Percentiles rank a stretch among this genome's conserved stretches.
Conservation (phyloP, 2,888 invertebrate species). For the Ochropacha duplaris region DNA sequence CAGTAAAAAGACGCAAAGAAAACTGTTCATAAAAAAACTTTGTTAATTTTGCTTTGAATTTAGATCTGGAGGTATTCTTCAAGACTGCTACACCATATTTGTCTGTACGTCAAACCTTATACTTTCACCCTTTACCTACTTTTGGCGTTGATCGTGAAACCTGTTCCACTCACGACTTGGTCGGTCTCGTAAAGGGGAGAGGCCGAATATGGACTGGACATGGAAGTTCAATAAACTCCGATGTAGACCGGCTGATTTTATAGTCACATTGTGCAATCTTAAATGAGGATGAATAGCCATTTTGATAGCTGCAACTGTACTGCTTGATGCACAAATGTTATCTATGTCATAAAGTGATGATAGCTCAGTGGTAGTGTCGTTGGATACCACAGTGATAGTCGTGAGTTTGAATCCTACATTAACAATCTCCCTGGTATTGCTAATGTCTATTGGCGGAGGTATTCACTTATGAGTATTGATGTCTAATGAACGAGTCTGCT, state of each 20-base stretch:
- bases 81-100: background rate
- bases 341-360: too few relatives aligned
- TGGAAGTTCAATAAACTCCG: background rate
- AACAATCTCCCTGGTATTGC: too few relatives aligned
- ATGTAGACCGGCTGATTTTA: background rate
- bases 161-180: background rate
- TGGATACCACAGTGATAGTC: too few relatives aligned
- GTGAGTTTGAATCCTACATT: too few relatives aligned
- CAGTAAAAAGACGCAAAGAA: background rate
- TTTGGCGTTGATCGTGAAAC: constrained; percentile 8
- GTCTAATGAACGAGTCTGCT: too few relatives aligned
- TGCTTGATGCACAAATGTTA: background rate
- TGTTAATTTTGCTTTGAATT: background rate
- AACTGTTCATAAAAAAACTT: background rate
- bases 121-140: constrained; percentile 38
- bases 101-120: constrained; percentile 5
- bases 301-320: background rate
- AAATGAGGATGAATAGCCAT: background rate
- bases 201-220: background rate
- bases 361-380: too few relatives aligned
- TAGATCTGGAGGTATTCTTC: background rate
- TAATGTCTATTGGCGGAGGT: too few relatives aligned
- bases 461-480: too few relatives aligned
- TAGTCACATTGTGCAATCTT: background rate
- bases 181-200: background rate